These are phyloP conservation scores for Hemithea aestivaria DNA, from an alignment of 2,888 invertebrate species.

Conservation along the genomic window DNA sequence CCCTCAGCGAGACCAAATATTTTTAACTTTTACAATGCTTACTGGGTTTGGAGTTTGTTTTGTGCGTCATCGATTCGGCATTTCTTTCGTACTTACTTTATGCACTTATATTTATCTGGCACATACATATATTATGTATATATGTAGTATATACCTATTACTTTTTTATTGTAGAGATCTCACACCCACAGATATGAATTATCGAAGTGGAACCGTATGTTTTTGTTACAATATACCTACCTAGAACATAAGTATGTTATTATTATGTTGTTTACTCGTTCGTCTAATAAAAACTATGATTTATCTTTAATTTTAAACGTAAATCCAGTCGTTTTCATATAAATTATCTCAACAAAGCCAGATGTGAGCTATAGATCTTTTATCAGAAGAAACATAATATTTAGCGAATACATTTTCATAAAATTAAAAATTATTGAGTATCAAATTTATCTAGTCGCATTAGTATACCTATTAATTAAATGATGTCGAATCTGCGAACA, in stretches of 20 bases:
- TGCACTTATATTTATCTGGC: too few species aligned
- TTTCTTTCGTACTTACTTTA: conserved; percentile 10
- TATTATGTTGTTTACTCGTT: too few species aligned
- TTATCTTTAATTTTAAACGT: too few species aligned
- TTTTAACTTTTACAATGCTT: conserved; percentile 21
- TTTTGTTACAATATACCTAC: too few species aligned
- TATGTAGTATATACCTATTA: too few species aligned
- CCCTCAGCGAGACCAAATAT: conserved; percentile 15
- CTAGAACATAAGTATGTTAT: too few species aligned
- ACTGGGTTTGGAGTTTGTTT: conserved; percentile 18
- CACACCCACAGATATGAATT: too few species aligned
- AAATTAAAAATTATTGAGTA: conserved; percentile 23
- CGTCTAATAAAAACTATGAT: too few species aligned
- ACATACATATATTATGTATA: too few species aligned
- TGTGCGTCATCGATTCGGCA: conserved; percentile 20
- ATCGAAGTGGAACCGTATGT: too few species aligned
- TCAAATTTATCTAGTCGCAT: conserved; percentile 24
- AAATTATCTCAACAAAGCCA: conserved; percentile 1
- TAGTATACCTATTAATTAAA: conserved; percentile 19
- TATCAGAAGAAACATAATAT: conserved; percentile 2
- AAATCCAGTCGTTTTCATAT: conserved; percentile 4
- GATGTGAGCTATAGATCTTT: conserved; percentile 1
- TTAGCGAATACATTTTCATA: conserved; percentile 17
- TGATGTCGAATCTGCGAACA: conserved; percentile 15
- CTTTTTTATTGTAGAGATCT: too few species aligned